Percentiles rank a stretch among this genome's conserved stretches.
Evolutionary conservation across 2,113 vertebrate species (phyloP).

Genomic region (Perca fluviatilis): DNA sequence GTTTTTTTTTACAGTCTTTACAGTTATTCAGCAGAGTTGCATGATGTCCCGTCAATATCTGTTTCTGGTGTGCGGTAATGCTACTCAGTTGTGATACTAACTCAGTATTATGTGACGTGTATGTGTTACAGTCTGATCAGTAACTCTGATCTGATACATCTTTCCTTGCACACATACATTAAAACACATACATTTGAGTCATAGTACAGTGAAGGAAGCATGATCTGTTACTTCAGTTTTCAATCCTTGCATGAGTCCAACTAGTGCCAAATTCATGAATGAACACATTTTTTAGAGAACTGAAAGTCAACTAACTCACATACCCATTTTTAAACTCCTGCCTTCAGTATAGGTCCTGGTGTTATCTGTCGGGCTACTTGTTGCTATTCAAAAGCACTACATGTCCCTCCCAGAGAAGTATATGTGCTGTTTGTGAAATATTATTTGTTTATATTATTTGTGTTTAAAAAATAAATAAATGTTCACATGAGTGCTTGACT

Average conservation of each 20-base stretch:
- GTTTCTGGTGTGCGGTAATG: slow-evolving; percentile 25
- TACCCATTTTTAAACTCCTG: slow-evolving; percentile 10
- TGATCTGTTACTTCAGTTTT: slow-evolving; percentile 34
- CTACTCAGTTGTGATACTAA: slow-evolving; percentile 13
- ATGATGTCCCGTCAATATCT: slow-evolving; percentile 38
- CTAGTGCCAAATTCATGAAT: slow-evolving; percentile 37
- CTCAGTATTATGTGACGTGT: slow-evolving; percentile 29
- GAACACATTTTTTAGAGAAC: neutral
- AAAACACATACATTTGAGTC: neutral
- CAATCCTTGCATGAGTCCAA: slow-evolving; percentile 4
- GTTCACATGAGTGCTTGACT: slow-evolving; percentile 10
- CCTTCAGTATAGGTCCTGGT: slow-evolving; percentile 25
- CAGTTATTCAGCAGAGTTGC: slow-evolving; percentile 30
- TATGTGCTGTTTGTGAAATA: slow-evolving; percentile 54
- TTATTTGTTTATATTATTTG: slow-evolving; percentile 58
- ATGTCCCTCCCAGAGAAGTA: slow-evolving; percentile 10
- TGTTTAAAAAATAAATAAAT: slow-evolving; percentile 67
- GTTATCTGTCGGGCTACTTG: slow-evolving; percentile 23
- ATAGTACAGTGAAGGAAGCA: slow-evolving; percentile 47
- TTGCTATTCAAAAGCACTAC: neutral
- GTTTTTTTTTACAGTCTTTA: slow-evolving; percentile 24
- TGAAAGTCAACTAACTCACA: neutral
- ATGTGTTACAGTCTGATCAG: slow-evolving; percentile 14
- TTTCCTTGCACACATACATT: neutral
- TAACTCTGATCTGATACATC: slow-evolving; percentile 10